Evolutionary conservation across 2,888 invertebrate genomes (phyloP).

Genomic region (Vanessa cardui): DNA sequence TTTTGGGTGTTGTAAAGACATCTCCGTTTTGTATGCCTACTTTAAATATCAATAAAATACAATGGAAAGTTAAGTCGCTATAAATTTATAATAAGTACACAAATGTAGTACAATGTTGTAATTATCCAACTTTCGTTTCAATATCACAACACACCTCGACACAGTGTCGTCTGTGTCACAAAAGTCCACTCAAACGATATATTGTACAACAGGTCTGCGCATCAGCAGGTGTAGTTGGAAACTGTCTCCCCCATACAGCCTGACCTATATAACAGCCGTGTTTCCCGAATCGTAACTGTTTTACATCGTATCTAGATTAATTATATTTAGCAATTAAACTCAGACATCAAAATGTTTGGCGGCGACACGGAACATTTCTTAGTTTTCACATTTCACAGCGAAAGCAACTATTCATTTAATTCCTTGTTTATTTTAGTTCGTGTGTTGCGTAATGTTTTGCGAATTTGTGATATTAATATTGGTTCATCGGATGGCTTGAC

Average conservation of each 20-base stretch:
- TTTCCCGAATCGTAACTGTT: conserved; percentile 59
- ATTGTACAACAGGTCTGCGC: conserved; percentile 29
- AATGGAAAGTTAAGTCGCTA: neutral
- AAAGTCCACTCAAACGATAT: conserved; percentile 3
- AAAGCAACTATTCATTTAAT: conserved; percentile 63
- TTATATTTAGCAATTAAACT: conserved; percentile 78
- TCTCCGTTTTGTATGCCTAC: no score
- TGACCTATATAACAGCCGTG: conserved; percentile 44
- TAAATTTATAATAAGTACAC: neutral
- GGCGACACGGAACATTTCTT: conserved; percentile 70
- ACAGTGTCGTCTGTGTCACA: conserved; percentile 9
- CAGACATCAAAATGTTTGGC: conserved; percentile 70
- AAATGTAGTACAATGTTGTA: neutral
- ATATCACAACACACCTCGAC: conserved; percentile 14
- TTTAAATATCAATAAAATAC: neutral
- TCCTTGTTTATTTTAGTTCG: conserved; percentile 64
- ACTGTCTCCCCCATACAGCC: conserved; percentile 30
- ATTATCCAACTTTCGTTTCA: neutral
- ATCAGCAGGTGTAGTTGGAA: conserved; percentile 33
- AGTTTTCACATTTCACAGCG: conserved; percentile 61
- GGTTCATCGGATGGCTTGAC: conserved; percentile 41
- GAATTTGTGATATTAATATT: conserved; percentile 47
- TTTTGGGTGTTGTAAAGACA: no score
- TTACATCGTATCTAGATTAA: conserved; percentile 62
- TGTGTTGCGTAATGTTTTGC: conserved; percentile 50